Evolutionary conservation across 2,797 vertebrate genomes (phyloP), one percentile per base, ranked within the genome.

Genomic region (Scolopax rusticola): DNA sequence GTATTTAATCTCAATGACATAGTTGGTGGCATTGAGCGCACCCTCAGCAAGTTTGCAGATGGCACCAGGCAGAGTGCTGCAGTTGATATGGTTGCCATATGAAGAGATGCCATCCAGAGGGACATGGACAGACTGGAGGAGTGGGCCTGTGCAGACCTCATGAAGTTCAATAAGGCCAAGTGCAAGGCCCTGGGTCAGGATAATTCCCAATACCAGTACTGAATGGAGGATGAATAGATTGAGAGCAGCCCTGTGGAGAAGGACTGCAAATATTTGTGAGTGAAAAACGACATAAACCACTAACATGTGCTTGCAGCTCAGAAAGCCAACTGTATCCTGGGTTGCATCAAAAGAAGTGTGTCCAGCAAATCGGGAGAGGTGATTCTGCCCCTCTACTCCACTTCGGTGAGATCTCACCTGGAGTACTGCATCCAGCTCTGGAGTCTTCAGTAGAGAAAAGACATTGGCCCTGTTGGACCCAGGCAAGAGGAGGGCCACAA

Each of bases 161-260:
- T 40, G 13, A 54, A 30, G 33, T 41, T 69, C 30, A 54, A 25
- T 16, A 60, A 33, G 20, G 56, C 6, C 48, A 82, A 60, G 48
- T 48, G 11, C 17, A 47, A 25, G 40, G n/a, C 33, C 27, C 1
- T 40, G 24, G 16, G 5, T 33, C 0, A 0, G 21, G 36, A 11
- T 9, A 71, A 41, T 32, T 13, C 9, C 27, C 16, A 13, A 2
- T 41, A 64, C 12, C 43, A 41, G 3, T 43, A 36, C 25, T 41
- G 30, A 3, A 36, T 63, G 24, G 7, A 4, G 5, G 5, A 25
- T 43, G 20, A 33, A 47, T 2, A 5, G 33, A 36, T 25, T 50
- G 69, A 47, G 17, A 38, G 27, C n/a, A 53, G 57, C 7, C 11
- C 17, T 30, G 4, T 7, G 23, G n/a, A 73, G 40, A 38, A 45